A percentile compares a stretch with the other conserved stretches of the same genome.
These are phyloP conservation scores for Nesogale talazaci DNA, from an alignment of 2,113 vertebrate species.

Conservation along the genomic window DNA sequence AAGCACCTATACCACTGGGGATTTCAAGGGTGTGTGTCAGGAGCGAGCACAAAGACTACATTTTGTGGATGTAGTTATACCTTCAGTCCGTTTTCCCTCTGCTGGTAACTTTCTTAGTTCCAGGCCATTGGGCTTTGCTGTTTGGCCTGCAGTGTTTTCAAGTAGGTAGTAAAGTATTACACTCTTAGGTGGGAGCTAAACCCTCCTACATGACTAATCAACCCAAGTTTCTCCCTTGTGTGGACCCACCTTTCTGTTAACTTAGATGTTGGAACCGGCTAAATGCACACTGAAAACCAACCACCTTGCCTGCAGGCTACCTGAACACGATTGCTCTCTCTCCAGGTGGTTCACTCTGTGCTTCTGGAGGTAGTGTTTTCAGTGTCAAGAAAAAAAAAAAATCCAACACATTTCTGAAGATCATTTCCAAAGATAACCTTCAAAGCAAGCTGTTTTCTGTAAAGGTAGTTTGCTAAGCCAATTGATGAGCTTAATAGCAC, in stretches of 20 bases:
- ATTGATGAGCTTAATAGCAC: not conserved
- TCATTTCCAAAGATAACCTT: no score
- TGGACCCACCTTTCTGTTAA: not conserved
- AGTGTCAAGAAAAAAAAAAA: not conserved
- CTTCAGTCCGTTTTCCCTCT: no score
- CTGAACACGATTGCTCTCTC: constrained; percentile 97
- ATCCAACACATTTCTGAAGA: not conserved
- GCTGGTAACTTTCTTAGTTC: no score
- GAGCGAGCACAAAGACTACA: no score
- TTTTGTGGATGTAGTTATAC: no score
- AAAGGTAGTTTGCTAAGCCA: constrained; percentile 3
- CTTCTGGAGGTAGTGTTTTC: constrained; percentile 93
- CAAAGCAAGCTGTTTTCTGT: not conserved
- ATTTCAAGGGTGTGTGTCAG: no score
- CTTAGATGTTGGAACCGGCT: constrained; percentile 97
- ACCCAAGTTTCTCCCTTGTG: not conserved
- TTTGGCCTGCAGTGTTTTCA: no score
- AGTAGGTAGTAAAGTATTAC: no score
- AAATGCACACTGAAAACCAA: constrained; percentile 99
- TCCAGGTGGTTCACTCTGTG: constrained; percentile 97
- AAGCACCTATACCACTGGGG: no score
- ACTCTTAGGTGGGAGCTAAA: not conserved
- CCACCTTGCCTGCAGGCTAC: constrained; percentile 95
- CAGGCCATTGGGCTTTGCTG: no score
- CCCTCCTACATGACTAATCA: not conserved